Evolutionary conservation across 2,888 invertebrate genomes (phyloP), one percentile per base, ranked within the genome.

Genomic region (Bedellia somnulentella): DNA sequence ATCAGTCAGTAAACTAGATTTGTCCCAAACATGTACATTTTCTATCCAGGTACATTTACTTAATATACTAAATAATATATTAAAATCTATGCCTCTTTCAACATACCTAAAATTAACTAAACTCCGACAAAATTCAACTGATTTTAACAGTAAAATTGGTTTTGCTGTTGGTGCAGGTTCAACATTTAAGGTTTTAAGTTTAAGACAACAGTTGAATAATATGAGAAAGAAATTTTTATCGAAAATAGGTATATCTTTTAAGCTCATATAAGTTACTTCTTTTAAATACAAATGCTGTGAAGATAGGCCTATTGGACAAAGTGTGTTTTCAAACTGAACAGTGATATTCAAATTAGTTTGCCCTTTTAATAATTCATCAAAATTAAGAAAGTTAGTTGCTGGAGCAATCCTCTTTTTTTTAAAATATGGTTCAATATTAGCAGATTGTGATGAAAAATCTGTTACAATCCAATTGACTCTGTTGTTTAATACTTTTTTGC

Each of bases 181-280:
- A 9, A 66, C 39, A 42, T 52, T 53, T 14, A 66, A 41, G 23
- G 71, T 70, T 6, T 44, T 42, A 29, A 73, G 46, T 38, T 53
- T 55, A 16, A 39, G 33, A 46, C 62, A 62, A 34, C 38, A 45
- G 17, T 44, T 39, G 44, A 71, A 70, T 27, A 73, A 41, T 12
- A 57, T 37, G 35, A 52, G 47, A 40, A 67, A 73, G 43, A 71
- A 68, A 14, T 60, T 52, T 10, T 33, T 17, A 42, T 42, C 49
- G 29, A 53, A 61, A 4, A 42, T 39, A 18, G 57, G 46, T 32
- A 36, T 27, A n/a, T 60, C 62, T 35, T 31, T 42, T 37, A 71
- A 43, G 45, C 51, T 58, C 35, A 73, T 45, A 44, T 48, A 60
- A 27, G 63, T 67, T 27, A 73, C 32, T 45, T 67, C 68, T 22